These are phyloP conservation scores for Microcaecilia unicolor DNA, from an alignment of 2,797 vertebrate species.

Conservation along the genomic window DNA sequence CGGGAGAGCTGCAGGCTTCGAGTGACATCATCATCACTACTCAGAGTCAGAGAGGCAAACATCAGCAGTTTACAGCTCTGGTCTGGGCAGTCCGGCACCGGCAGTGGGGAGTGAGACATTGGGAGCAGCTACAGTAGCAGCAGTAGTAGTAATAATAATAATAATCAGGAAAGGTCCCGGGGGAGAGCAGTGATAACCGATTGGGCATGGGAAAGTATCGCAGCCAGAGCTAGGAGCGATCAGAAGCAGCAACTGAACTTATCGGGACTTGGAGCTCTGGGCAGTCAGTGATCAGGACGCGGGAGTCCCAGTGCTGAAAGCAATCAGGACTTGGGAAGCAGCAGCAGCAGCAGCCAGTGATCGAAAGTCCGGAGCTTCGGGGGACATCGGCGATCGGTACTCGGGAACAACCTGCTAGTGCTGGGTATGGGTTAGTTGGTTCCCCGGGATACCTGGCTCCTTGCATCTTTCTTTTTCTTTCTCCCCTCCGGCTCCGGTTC, in stretches of 20 bases:
- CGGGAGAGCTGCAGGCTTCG: neutral
- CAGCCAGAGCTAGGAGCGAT: no score
- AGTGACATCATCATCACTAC: no score
- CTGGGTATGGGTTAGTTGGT: neutral
- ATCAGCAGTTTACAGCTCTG: neutral
- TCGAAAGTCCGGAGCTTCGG: conserved; percentile 4
- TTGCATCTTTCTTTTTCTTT: neutral
- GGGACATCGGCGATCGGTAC: neutral
- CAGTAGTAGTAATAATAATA: no score
- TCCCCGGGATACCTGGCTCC: no score
- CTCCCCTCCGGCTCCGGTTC: neutral
- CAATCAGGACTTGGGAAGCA: conserved; percentile 10
- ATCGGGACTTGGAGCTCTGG: no score
- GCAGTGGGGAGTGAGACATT: no score
- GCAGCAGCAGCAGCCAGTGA: neutral
- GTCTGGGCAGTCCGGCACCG: neutral
- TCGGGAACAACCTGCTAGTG: conserved; percentile 1
- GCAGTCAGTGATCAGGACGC: conserved; percentile 4
- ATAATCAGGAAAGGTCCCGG: no score
- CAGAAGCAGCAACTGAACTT: no score
- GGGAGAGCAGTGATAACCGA: no score
- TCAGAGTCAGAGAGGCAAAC: no score
- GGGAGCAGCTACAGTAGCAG: neutral
- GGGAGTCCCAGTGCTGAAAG: neutral
- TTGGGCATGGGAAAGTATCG: no score